Evolutionary conservation across 2,113 vertebrate genomes (phyloP), one percentile per base, ranked within the genome.

Genomic region (Daboia siamensis): DNA sequence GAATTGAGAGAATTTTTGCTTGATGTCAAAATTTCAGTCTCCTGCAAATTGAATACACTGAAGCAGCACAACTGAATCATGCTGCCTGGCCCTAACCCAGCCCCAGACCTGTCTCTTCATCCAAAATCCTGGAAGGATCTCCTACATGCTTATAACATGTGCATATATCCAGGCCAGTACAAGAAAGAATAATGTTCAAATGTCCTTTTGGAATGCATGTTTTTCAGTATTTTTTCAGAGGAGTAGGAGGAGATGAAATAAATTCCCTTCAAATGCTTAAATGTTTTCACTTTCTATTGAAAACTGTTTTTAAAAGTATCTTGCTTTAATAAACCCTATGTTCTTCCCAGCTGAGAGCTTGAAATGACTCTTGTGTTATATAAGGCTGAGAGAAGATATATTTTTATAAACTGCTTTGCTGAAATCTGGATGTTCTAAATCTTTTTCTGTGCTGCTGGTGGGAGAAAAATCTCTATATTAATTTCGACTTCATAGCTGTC

Each of bases 401-500:
- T 95, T 94, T 90, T 89, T 93, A 57, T 61, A 89, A 95, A 89
- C 90, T 92, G 88, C 93, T 95, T 96, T 97, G 93, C 95, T 97
- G 97, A 97, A 98, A 98, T 97, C 95, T 97, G 96, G 96, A 96
- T 91, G 0, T 95, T 95, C 93, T 92, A 94, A 96, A 95, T 88
- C 96, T 69, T 95, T 97, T 93, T 96, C 97, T 96, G 97, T 97
- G 97, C 97, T 97, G 97, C 97, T 95, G 95, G 97, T 97, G 98
- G 97, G 96, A 97, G 97, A 97, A 96, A 98, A 97, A 96, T 97
- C 98, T 98, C 97, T 97, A 98, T 98, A 98, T 97, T 97, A 97
- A 95, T 96, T 96, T 90, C 0, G 96, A 96, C 96, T 96, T 96
- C 91, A 94, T 33, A 95, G 92, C 94, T 84, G 95, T 97, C 98